Evolutionary conservation across 2,113 vertebrate species (phyloP), one percentile per base, ranked within the genome.

Genomic region (Campylomormyrus tamandua): DNA sequence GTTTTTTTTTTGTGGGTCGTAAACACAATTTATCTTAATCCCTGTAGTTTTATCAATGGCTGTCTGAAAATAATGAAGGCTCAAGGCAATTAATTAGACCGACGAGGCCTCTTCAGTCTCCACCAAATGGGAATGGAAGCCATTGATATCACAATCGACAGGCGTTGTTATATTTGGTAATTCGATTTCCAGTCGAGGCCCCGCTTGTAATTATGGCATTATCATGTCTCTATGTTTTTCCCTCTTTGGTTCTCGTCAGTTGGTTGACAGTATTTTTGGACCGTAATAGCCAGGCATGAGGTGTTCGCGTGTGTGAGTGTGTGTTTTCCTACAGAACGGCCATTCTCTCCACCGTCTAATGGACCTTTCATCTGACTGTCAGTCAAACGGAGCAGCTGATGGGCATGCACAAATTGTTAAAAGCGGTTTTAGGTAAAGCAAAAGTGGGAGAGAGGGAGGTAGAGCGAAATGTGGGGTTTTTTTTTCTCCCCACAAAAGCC

Each of bases 381-480:
- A 97, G 95, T 97, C 96, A 96, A 96, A 95, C 95, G 94, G 94
- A 96, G 94, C 89, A 95, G 95, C 95, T 96, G 95, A 96, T 96
- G 93, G 94, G 95, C 90, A 90, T 94, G 94, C 96, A 97, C 96
- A 96, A 97, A 97, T 97, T 96, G 96, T 97, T 97, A 95, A 97
- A 97, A 97, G 96, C 95, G 95, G 96, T 97, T 97, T 96, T 97
- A 97, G 96, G 95, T 96, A 96, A 95, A 96, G 94, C 94, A 95
- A 96, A 94, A 95, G 95, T 95, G 94, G 95, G 94, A 95, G 95
- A 95, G 92, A 95, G 92, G 96, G 95, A 96, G 95, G 95, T 96
- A 96, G 94, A 95, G 95, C 95, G 94, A 95, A 95, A 93, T 94
- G 95, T 88, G 89, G 88, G 95, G 93, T 94, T 93, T 93, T 92